Evolutionary conservation across 1,140 invertebrate genomes (phyloP).

Genomic region (Oncopeltus fasciatus): DNA sequence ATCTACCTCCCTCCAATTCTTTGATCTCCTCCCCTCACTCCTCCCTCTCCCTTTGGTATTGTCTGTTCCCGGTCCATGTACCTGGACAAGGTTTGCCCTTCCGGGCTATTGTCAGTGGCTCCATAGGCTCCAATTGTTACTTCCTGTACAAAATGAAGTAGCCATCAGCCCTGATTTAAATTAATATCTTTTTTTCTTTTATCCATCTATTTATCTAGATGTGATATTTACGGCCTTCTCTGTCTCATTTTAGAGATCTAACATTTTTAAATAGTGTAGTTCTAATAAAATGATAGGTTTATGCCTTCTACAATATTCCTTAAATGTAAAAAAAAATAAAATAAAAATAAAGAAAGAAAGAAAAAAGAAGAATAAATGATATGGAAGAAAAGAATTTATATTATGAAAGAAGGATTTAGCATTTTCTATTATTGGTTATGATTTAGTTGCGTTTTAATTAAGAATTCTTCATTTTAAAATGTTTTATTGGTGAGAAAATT

Average conservation of each 20-base stretch:
- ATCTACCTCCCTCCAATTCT: constrained; percentile 40
- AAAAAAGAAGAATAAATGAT: neutral
- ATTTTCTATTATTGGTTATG: neutral
- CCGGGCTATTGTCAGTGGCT: too few species aligned
- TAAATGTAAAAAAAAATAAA: neutral
- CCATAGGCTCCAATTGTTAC: too few species aligned
- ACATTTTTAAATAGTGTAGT: constrained; percentile 2
- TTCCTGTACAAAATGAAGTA: too few species aligned
- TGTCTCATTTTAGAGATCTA: constrained; percentile 5
- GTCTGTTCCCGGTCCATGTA: too few species aligned
- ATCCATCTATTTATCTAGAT: constrained; percentile 1
- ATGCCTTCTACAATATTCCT: neutral
- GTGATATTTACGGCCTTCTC: constrained; percentile 9
- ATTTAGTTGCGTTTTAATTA: neutral
- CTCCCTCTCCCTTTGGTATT: too few species aligned
- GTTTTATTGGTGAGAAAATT: too few species aligned
- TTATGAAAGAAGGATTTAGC: neutral
- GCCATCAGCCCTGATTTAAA: neutral
- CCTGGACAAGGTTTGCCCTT: too few species aligned
- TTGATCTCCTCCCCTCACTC: constrained; percentile 27
- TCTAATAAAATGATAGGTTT: neutral
- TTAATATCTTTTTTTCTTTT: neutral
- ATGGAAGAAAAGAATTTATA: neutral
- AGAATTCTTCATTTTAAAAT: too few species aligned
- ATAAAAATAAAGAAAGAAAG: neutral